These are phyloP conservation scores for Dendrocincla tyrannina DNA, from an alignment of 2,797 vertebrate species.

Conservation along the genomic window DNA sequence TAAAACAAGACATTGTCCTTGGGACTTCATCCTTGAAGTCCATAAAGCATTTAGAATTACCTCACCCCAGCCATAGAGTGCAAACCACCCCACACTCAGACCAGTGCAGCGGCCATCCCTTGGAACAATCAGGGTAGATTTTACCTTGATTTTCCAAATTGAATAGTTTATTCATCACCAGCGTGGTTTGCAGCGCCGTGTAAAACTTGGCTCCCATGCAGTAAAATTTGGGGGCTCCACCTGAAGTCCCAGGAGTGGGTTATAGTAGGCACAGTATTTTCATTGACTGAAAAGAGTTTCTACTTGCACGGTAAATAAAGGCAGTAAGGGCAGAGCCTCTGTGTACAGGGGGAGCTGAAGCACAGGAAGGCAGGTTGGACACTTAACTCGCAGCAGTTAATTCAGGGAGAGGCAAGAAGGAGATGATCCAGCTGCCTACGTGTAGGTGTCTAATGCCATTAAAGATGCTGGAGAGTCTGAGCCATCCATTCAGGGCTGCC, in stretches of 20 bases:
- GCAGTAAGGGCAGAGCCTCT: neutral
- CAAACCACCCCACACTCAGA: neutral
- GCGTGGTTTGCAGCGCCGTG: accelerated
- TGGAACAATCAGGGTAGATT: neutral
- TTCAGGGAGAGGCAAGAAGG: neutral
- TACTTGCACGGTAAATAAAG: neutral
- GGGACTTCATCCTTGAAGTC: neutral
- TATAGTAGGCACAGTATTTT: neutral
- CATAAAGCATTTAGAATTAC: neutral
- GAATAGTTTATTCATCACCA: neutral
- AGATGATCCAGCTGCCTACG: neutral
- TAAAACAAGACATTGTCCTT: constrained; percentile 5
- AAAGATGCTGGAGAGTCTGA: neutral
- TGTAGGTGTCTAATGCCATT: neutral
- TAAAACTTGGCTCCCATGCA: neutral
- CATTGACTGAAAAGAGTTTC: neutral
- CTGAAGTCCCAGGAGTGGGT: neutral
- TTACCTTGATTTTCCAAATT: neutral
- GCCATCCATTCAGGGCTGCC: neutral
- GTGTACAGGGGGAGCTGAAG: neutral
- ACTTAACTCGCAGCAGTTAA: neutral
- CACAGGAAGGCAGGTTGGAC: neutral
- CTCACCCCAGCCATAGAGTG: neutral
- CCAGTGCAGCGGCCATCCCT: neutral
- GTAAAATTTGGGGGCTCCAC: neutral